These are phyloP conservation scores for Benitochromis conjunctus DNA, from an alignment of 2,113 vertebrate species.

Conservation along the genomic window DNA sequence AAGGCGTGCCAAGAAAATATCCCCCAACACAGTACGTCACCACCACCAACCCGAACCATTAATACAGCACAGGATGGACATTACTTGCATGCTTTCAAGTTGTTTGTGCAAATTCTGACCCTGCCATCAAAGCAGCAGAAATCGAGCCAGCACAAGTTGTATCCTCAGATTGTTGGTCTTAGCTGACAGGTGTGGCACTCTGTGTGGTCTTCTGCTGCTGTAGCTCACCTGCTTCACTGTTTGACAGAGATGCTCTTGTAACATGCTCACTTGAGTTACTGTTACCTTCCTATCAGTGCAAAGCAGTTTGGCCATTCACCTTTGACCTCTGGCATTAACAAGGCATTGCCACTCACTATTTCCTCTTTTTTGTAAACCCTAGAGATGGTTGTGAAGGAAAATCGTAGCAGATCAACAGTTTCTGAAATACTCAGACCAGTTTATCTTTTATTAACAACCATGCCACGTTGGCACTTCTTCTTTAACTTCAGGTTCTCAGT, in stretches of 20 bases:
- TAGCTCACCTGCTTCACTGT: not conserved
- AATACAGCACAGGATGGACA: not conserved
- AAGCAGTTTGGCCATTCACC: not conserved
- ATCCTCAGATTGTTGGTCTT: accelerated
- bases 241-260: not conserved
- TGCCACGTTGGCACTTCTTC: not conserved
- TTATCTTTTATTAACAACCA: not conserved
- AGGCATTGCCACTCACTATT: not conserved
- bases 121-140: not conserved
- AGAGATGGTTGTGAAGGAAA: not conserved
- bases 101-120: too few species aligned
- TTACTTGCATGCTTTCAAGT: not conserved
- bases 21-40: not conserved
- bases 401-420: not conserved
- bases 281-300: not conserved
- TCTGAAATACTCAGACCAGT: not conserved
- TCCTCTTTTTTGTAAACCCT: not conserved
- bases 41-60: not conserved
- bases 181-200: too few species aligned
- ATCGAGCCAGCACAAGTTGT: not conserved
- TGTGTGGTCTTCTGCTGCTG: not conserved
- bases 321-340: not conserved
- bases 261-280: not conserved
- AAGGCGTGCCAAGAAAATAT: not conserved
- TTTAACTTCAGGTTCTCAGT: not conserved